Conservation (phyloP, 2,113 vertebrate species). For the Verasper variegatus region DNA sequence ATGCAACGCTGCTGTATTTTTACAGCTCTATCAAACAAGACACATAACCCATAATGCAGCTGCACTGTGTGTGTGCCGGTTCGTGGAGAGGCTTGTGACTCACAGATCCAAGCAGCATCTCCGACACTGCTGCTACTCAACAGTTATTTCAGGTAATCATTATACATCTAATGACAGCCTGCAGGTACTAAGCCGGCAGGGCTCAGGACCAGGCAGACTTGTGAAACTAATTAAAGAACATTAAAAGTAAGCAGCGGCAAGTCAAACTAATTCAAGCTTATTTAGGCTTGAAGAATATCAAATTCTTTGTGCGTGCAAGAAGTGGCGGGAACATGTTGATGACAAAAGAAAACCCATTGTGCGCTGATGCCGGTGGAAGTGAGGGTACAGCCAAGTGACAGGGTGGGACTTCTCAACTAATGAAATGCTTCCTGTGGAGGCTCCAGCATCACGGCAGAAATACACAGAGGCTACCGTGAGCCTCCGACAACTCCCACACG, state of each 20-base stretch:
- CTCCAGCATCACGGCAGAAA: background rate
- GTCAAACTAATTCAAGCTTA: background rate
- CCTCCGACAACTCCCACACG: conserved; percentile 28
- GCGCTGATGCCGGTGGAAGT: background rate
- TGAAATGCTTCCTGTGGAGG: conserved; percentile 29
- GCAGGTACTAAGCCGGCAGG: background rate
- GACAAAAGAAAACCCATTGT: background rate
- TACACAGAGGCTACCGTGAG: background rate
- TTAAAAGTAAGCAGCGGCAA: background rate
- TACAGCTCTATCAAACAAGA: conserved; percentile 5
- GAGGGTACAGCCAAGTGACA: conserved; percentile 16
- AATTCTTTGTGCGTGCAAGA: background rate
- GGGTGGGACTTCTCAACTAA: conserved; percentile 22
- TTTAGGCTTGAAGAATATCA: background rate
- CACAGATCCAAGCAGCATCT: background rate
- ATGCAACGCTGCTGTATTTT: background rate
- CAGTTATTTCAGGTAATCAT: conserved; percentile 17
- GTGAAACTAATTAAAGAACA: conserved; percentile 1
- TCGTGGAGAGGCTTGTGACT: conserved; percentile 8
- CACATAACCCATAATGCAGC: background rate
- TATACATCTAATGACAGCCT: conserved; percentile 1
- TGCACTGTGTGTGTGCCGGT: background rate
- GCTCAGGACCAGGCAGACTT: background rate
- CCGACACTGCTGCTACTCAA: background rate
- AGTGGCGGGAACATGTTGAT: background rate